phyloP scores from a whole-genome alignment of 2,888 invertebrate genomes.

The Mamestra brassicae region DNA sequence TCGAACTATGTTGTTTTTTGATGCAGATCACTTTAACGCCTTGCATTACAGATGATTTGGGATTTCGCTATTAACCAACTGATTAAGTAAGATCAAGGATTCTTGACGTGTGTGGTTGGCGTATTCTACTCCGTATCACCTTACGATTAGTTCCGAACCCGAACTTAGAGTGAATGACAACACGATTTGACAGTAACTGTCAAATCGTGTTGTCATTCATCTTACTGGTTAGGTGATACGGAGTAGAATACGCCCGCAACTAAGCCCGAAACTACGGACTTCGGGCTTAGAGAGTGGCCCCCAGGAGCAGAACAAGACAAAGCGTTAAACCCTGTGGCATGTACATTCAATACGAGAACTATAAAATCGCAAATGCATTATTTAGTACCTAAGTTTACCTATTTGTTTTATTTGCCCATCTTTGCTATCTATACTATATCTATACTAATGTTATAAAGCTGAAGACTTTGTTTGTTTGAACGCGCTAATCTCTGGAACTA shows the following conservation, averaged over 20 bases:
- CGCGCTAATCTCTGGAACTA: too few species aligned
- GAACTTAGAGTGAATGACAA: too few species aligned
- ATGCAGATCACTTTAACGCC: background rate
- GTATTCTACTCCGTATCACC: too few species aligned
- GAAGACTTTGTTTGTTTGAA: too few species aligned
- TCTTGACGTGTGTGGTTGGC: background rate
- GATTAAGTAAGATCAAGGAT: background rate
- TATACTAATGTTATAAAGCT: background rate
- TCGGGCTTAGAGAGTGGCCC: too few species aligned
- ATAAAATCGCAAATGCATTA: too few species aligned
- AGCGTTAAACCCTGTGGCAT: slow-evolving; percentile 2
- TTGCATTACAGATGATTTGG: background rate
- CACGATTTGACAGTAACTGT: too few species aligned
- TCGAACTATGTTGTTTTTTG: background rate
- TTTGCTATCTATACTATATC: background rate
- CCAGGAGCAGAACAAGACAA: background rate
- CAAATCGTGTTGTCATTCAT: too few species aligned
- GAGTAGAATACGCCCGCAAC: too few species aligned
- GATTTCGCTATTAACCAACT: background rate
- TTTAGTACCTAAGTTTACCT: background rate
- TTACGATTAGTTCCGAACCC: too few species aligned
- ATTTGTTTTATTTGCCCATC: background rate
- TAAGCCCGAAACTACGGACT: too few species aligned
- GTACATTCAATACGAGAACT: background rate
- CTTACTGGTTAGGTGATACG: too few species aligned